phyloP scores from a whole-genome alignment of 2,113 vertebrate genomes.

The Scomber japonicus region DNA sequence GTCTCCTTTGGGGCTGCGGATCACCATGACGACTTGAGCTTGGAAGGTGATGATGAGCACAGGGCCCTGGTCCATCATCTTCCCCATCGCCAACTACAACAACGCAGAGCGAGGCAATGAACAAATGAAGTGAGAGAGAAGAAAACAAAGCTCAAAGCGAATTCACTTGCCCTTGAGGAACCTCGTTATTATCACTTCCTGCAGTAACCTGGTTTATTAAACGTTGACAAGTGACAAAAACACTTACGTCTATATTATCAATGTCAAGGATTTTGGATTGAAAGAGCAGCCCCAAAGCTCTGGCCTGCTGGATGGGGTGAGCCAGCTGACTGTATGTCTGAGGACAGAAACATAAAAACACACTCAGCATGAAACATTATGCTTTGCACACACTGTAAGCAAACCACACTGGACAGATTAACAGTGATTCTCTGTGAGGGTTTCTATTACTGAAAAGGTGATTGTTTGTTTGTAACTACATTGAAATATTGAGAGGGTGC shows the following conservation, averaged over 20 bases:
- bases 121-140: slow-evolving; percentile 11
- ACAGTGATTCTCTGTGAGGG: background rate
- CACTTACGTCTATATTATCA: slow-evolving; percentile 95
- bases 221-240: background rate
- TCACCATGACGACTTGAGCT: slow-evolving; percentile 95
- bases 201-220: background rate
- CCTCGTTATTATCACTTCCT: background rate
- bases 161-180: too few species aligned
- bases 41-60: slow-evolving; percentile 98
- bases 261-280: slow-evolving; percentile 95
- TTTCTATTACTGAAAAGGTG: background rate
- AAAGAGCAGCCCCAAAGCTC: slow-evolving; percentile 91
- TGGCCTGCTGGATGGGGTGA: slow-evolving; percentile 95
- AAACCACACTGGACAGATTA: background rate
- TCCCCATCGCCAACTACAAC: slow-evolving; percentile 94
- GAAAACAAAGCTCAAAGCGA: too few species aligned
- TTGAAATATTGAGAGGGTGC: background rate
- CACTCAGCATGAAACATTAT: background rate
- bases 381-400: background rate
- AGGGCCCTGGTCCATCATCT: slow-evolving; percentile 98
- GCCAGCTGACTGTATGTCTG: slow-evolving; percentile 97
- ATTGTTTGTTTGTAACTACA: background rate
- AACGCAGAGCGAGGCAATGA: slow-evolving; percentile 7
- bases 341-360: slow-evolving; percentile 41
- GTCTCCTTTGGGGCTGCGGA: slow-evolving; percentile 91